These are phyloP conservation scores for Phyllopteryx taeniolatus DNA, from an alignment of 2,113 vertebrate species.

Conservation along the genomic window DNA sequence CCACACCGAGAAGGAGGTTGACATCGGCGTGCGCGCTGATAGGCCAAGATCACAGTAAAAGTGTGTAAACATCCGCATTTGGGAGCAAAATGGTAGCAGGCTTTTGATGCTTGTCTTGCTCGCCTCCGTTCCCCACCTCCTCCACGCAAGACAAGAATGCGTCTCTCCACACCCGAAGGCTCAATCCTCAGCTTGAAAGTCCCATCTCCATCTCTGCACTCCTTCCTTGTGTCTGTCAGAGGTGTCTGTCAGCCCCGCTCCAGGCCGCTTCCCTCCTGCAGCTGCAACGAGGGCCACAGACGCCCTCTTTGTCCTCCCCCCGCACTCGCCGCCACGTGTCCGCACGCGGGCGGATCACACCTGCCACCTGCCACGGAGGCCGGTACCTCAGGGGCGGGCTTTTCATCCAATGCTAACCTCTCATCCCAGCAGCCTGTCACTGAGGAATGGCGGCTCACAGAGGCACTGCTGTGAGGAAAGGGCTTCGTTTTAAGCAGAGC, in stretches of 20 bases:
- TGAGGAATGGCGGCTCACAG: slow-evolving; percentile 68
- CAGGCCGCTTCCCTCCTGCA: slow-evolving; percentile 65
- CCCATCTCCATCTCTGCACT: slow-evolving; percentile 55
- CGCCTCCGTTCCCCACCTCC: slow-evolving; percentile 30
- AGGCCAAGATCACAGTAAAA: slow-evolving; percentile 29
- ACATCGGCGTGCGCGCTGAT: slow-evolving; percentile 56
- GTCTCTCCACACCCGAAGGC: slow-evolving; percentile 67
- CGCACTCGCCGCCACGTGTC: slow-evolving; percentile 57
- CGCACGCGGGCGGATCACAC: slow-evolving; percentile 69
- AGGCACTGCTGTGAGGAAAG: slow-evolving; percentile 45
- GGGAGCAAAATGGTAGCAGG: slow-evolving; percentile 11
- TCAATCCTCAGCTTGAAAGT: slow-evolving; percentile 72
- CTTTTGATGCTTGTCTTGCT: slow-evolving; percentile 39
- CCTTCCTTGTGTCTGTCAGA: slow-evolving; percentile 44
- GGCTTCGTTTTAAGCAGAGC: slow-evolving; percentile 51
- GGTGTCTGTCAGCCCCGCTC: slow-evolving; percentile 59
- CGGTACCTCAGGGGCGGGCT: slow-evolving; percentile 35
- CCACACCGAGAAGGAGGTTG: slow-evolving; percentile 56
- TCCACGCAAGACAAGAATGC: slow-evolving; percentile 66
- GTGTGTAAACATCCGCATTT: slow-evolving; percentile 39
- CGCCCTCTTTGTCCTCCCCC: slow-evolving; percentile 67
- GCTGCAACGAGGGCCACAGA: slow-evolving; percentile 68
- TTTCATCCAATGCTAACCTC: slow-evolving; percentile 67
- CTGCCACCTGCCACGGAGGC: slow-evolving; percentile 74
- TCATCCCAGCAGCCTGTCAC: slow-evolving; percentile 64